Evolutionary conservation across 2,888 invertebrate genomes (phyloP), one percentile per base, ranked within the genome.

Genomic region (Allophyes oxyacanthae): DNA sequence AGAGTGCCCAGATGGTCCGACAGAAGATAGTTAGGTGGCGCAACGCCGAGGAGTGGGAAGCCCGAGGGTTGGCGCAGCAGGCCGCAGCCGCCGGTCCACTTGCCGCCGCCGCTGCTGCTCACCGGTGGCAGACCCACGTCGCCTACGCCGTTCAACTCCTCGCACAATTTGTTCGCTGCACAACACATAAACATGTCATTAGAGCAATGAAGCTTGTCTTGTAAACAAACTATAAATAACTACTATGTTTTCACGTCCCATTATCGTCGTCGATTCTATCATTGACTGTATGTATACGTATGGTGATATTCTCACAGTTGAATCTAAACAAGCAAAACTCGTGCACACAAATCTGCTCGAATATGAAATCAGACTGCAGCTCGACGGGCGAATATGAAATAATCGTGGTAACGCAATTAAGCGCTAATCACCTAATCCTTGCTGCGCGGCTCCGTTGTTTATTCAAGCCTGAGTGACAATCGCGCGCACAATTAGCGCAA

Each of bases 31-130:
- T 95, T 95, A 62, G 95, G 95, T 7, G 95, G 95, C 34, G 95
- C 94, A 36, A 95, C 95, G 38, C 95, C 94, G 43, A 95, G 89
- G 44, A 95, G 89, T 67, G 94, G 95, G 89, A 94, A 96, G 80
- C 95, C 95, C 38, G 94, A 95, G 66, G 92, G 95, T 88, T 95
- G 91, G 83, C 96, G 92, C 83, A 96, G 88, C 89, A 96, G 84
- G 75, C 96, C 91, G 91, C 96, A 91, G 89, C 96, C 91, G 69
- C 96, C 94, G 64, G 95, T 88, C 95, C 96, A 94, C 85, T 95
- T 94, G 69, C 93, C 93, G 42, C 91, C 89, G 45, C 91, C 90
- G 48, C 88, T 88, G 64, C 90, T 84, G 64, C 89, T 89, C 75
- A 87, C 84, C 44, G 90, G 83, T 59, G 88, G 83, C 84, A 83